These are phyloP conservation scores for Tubulanus polymorphus DNA, from an alignment of 2,888 invertebrate species.

Conservation along the genomic window DNA sequence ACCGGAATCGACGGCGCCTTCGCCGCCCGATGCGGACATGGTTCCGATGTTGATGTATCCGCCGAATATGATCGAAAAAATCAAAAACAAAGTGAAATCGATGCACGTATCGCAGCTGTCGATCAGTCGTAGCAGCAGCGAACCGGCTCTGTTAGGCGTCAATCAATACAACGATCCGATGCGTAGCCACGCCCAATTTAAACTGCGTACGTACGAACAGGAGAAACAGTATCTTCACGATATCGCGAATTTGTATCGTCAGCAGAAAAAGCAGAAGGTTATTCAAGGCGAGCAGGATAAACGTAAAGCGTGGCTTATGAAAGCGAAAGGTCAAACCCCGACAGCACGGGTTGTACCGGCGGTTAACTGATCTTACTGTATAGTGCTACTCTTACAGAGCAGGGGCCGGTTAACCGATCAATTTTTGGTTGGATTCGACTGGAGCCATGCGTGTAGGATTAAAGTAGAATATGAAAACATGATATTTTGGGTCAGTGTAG, in stretches of 20 bases:
- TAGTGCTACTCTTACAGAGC: too few relatives aligned
- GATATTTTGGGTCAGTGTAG: too few relatives aligned
- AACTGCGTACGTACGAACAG: constrained; percentile 43
- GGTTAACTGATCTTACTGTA: too few relatives aligned
- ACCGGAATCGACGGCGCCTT: constrained; percentile 24
- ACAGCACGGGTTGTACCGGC: too few relatives aligned
- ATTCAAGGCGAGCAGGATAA: constrained; percentile 32
- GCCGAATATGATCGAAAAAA: constrained; percentile 33
- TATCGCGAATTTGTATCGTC: constrained; percentile 27
- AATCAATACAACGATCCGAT: constrained; percentile 44
- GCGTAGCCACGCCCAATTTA: constrained; percentile 41
- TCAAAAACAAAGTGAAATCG: constrained; percentile 7
- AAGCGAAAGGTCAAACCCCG: constrained; percentile 28
- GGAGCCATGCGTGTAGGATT: too few relatives aligned
- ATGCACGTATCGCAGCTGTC: background rate
- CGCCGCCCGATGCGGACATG: constrained; percentile 28
- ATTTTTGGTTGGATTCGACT: too few relatives aligned
- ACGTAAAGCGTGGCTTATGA: constrained; percentile 35
- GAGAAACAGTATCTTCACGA: constrained; percentile 32
- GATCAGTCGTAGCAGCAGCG: constrained; percentile 10
- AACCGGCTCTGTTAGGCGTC: constrained; percentile 32
- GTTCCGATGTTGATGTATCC: constrained; percentile 50
- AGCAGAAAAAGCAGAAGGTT: constrained; percentile 25
- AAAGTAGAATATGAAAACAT: too few relatives aligned
- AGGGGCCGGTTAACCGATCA: too few relatives aligned